Conservation (phyloP, 92 coral and sea anemone species). For the Siderastrea radians region DNA sequence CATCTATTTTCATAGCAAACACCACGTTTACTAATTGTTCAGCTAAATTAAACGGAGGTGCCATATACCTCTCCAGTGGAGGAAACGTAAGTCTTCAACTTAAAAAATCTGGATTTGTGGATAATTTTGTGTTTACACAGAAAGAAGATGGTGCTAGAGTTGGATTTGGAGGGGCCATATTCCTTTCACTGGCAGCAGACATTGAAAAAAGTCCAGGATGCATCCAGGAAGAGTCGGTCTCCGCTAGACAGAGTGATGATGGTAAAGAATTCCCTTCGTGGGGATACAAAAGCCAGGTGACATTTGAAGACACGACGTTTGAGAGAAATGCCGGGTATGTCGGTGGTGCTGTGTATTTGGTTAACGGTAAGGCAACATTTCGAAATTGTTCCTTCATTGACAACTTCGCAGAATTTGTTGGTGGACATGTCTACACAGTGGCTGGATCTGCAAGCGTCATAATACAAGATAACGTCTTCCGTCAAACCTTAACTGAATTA, state of each 20-base stretch:
- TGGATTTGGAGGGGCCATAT: neutral
- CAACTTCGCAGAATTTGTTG: conserved; percentile 62
- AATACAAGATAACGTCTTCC: conserved; percentile 13
- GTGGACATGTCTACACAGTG: conserved; percentile 36
- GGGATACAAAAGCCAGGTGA: conserved; percentile 51
- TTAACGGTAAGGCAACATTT: conserved; percentile 54
- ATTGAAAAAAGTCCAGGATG: conserved; percentile 5
- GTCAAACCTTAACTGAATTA: conserved; percentile 7
- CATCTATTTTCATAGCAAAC: neutral
- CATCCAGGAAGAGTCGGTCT: neutral
- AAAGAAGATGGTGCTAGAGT: too few species aligned
- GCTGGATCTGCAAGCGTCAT: conserved; percentile 27
- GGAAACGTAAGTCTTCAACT: neutral
- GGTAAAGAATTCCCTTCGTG: conserved; percentile 19
- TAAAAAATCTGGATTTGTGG: neutral
- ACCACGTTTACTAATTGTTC: neutral
- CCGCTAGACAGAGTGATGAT: neutral
- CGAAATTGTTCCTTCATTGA: conserved; percentile 60
- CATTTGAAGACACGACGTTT: conserved; percentile 59
- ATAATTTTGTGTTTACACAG: neutral
- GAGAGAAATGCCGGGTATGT: conserved; percentile 59
- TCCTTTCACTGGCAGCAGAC: neutral
- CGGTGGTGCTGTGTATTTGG: conserved; percentile 68
- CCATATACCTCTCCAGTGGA: neutral
- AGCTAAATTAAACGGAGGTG: neutral